A percentile compares a stretch with the other conserved stretches of the same genome.
Conservation (phyloP, 2,113 vertebrate species). For the Apus apus region DNA sequence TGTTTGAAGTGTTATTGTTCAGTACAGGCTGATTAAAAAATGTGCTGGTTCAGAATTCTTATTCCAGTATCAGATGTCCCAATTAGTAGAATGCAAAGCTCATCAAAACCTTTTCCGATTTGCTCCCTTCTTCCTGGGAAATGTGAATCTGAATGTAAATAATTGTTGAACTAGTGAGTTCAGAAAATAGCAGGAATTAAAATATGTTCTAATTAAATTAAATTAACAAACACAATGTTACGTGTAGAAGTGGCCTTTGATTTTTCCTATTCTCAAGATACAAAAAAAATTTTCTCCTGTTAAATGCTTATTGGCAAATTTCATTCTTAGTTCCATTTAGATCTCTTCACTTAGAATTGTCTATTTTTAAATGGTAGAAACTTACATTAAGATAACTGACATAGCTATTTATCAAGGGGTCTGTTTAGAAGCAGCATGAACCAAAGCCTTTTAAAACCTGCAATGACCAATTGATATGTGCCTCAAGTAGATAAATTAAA, state of each 20-base stretch:
- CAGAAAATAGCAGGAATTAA: not conserved
- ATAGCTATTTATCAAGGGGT: not conserved
- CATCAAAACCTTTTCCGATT: not conserved
- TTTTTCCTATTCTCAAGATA: not conserved
- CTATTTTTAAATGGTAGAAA: not conserved
- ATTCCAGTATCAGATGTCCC: not conserved
- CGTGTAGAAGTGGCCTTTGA: not conserved
- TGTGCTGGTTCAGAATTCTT: not conserved
- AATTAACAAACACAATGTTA: not conserved
- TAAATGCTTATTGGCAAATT: not conserved
- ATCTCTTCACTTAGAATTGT: not conserved
- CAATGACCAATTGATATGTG: not conserved
- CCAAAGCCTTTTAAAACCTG: not conserved
- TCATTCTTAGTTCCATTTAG: not conserved
- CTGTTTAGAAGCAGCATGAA: not conserved
- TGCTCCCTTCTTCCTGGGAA: not conserved
- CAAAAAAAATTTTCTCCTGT: not conserved
- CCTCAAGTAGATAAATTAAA: not conserved
- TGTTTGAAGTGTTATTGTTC: not conserved
- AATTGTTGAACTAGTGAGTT: not conserved
- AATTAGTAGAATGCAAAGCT: not conserved
- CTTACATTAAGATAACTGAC: not conserved
- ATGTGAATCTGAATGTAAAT: not conserved
- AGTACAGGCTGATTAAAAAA: not conserved
- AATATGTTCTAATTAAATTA: not conserved